Percentiles rank a stretch among this genome's conserved stretches.
These are phyloP conservation scores for Oegoconia quadripuncta DNA, from an alignment of 2,888 invertebrate species.

Conservation along the genomic window DNA sequence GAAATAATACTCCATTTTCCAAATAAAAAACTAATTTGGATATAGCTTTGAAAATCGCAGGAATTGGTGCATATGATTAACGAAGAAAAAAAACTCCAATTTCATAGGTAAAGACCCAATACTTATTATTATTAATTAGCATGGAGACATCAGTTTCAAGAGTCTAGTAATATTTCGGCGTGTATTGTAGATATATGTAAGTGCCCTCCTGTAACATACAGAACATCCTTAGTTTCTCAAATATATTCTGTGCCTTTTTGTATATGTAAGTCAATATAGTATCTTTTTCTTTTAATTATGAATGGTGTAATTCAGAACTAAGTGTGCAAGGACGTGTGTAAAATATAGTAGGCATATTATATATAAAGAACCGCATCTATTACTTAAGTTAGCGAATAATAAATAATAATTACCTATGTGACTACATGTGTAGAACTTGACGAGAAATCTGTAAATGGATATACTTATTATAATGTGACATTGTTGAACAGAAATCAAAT, in stretches of 20 bases:
- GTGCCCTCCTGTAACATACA: conserved; percentile 1
- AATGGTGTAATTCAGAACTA: conserved; percentile 39
- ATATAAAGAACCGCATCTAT: conserved; percentile 8
- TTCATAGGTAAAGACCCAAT: too few species aligned
- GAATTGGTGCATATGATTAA: too few species aligned
- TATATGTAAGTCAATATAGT: conserved; percentile 6
- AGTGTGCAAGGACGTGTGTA: conserved; percentile 34
- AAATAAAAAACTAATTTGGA: too few species aligned
- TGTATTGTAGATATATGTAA: too few species aligned
- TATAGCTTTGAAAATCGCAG: too few species aligned
- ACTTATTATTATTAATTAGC: too few species aligned
- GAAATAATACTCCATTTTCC: too few species aligned
- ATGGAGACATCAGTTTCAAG: too few species aligned
- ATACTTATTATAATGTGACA: conserved; percentile 11
- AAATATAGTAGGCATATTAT: too few species aligned
- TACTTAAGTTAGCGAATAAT: conserved; percentile 8
- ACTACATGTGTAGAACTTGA: background rate
- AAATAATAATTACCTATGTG: conserved; percentile 7
- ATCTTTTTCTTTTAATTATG: conserved; percentile 17
- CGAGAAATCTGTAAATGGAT: conserved; percentile 14
- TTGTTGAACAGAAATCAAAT: conserved; percentile 27
- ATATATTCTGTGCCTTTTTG: conserved; percentile 19
- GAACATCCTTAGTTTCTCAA: conserved; percentile 7
- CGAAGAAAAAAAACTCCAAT: too few species aligned
- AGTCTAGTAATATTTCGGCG: too few species aligned